Percentiles rank a stretch among this genome's conserved stretches.
Conservation (phyloP, 1,140 invertebrate genomes). For the Mizuhopecten yessoensis region DNA sequence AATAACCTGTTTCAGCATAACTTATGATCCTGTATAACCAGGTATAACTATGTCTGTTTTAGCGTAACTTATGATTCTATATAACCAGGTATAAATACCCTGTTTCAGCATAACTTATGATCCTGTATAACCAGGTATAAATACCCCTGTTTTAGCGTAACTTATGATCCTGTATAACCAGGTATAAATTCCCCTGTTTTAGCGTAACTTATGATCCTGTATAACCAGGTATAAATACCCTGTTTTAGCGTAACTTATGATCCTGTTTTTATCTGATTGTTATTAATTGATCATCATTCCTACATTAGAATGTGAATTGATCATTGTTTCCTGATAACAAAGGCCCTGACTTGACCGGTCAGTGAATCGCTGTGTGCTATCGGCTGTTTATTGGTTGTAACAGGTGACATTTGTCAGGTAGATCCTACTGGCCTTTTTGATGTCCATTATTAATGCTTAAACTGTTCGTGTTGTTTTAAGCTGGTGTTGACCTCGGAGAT, state of each 20-base stretch:
- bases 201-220: background rate
- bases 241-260: background rate
- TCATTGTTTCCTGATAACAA: background rate
- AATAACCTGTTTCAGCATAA: background rate
- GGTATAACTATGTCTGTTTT: background rate
- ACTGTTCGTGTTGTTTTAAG: conserved; percentile 28
- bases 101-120: background rate
- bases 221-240: background rate
- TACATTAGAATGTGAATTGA: background rate
- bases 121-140: background rate
- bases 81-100: background rate
- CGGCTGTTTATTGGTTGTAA: background rate
- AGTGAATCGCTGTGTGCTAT: background rate
- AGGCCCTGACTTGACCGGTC: background rate
- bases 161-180: background rate
- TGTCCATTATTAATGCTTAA: background rate
- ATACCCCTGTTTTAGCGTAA: background rate
- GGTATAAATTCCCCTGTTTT: background rate
- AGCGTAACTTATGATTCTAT: background rate
- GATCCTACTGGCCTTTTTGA: conserved; percentile 1
- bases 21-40: background rate
- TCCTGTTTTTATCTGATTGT: background rate
- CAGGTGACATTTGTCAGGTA: conserved; percentile 3
- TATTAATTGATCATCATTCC: background rate
- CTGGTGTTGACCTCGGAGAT: background rate